Evolutionary conservation across 2,888 invertebrate genomes (phyloP), one percentile per base, ranked within the genome.

Genomic region (Lasioglossum oenotherae): DNA sequence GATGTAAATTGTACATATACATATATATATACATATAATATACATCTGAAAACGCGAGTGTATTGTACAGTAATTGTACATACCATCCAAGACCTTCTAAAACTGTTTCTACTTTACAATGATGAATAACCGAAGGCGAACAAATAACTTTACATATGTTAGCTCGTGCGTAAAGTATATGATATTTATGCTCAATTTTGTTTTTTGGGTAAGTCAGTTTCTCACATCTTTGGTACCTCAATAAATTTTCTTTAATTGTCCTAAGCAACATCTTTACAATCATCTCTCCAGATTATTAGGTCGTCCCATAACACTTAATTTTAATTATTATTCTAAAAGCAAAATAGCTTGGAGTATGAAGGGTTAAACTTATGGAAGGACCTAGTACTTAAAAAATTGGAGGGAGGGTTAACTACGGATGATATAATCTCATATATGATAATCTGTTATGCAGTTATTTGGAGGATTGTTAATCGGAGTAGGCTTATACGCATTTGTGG

Each of bases 401-500:
- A 35, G 38, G 23, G 23, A 69, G 4, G 19, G 69, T 69, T 38
- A 38, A 19, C 35, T 23, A 23, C 23, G 19, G 35, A 23, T 38
- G 19, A 46, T 74, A 23, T 41, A 80, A 75, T 64, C 46, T 64
- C 23, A 35, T 49, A 27, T 31, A 35, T 19, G 27, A 74, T 81
- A 49, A 44, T 41, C 69, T 77, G 44, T 80, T 90, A 96, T 97
- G 85, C 96, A 99, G 99, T 95, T 99, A 79, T 97, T 98, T 92
- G 99, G 99, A 81, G 98, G 98, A 44, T 95, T 98, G 19, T 95
- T 99, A 73, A 97, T 99, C 82, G 98, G 97, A 12, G 97, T 99
- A 85, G 99, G 99, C 12, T 95, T 98, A 5, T 99, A 99, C 95
- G 98, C 99, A 0, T 98, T 98, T 93, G 97, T 98, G 86, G 99